Evolutionary conservation across 2,113 vertebrate species (phyloP).

Genomic region (Ceuthmochares aereus): DNA sequence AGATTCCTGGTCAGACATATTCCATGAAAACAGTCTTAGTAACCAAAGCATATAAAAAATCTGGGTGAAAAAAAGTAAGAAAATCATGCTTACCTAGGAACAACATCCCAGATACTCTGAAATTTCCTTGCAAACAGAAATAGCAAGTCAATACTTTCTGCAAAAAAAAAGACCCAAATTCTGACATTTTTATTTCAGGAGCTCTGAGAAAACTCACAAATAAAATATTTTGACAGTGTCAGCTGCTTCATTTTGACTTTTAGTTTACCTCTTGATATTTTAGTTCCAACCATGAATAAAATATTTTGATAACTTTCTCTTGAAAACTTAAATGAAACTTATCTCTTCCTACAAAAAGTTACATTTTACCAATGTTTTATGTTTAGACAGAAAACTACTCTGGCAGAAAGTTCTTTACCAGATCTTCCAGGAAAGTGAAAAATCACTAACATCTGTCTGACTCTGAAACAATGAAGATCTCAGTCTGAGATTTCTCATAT

Average conservation of each 20-base stretch:
- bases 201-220: neutral
- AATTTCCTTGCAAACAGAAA: neutral
- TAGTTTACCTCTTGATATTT: neutral
- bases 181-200: conserved; percentile 15
- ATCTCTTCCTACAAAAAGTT: neutral
- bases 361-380: neutral
- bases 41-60: neutral
- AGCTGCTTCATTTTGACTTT: neutral
- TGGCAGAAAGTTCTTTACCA: neutral
- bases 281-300: neutral
- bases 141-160: neutral
- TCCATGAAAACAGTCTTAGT: neutral
- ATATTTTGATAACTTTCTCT: neutral
- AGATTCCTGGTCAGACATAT: neutral
- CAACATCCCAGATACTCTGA: neutral
- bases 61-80: neutral
- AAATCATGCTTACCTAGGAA: neutral
- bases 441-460: neutral
- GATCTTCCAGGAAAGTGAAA: conserved; percentile 3
- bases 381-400: neutral
- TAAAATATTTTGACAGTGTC: neutral
- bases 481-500: neutral
- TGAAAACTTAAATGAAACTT: neutral
- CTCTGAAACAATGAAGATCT: neutral
- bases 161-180: neutral